Evolutionary conservation across 1,140 invertebrate species (phyloP), one percentile per base, ranked within the genome.

Genomic region (Druon quercuslanigerum): DNA sequence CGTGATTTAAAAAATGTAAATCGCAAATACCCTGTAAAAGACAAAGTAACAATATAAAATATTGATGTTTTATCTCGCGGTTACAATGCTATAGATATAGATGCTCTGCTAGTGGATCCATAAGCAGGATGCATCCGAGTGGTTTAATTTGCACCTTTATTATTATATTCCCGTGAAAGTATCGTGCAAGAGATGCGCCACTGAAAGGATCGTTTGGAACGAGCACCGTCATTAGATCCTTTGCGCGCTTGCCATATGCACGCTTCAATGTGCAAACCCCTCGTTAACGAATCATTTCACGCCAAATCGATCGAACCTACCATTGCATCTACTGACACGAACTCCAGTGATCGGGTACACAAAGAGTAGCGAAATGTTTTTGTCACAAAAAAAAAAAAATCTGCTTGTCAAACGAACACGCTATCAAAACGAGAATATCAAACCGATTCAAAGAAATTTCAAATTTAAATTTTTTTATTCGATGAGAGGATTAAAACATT

Each of bases 211-310:
- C 60, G 60, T 66, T 66, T 66, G 60, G 25, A 66, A 66, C 20
- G 60, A 66, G 25, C 25, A 66, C 60, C 60, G 60, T 66, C 60
- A 66, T 66, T 66, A 66, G 60, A 66, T 66, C 60, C 60, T 66
- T 66, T 66, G 60, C 60, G 60, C 60, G 60, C 60, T 66, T 66
- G 60, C 60, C 60, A 66, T 66, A 66, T 66, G 60, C 60, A 66
- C 60, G 60, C 60, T 66, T 66, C 60, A 66, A 66, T 66, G 60
- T 66, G 33, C 60, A 66, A 66, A 66, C 60, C 60, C 60, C 60
- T 66, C 60, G 60, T 66, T 66, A 66, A 66, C 60, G 60, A 66
- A 66, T 66, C 60, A 66, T 66, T 66, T 66, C 60, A 66, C 60
- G 60, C 60, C 60, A 66, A 66, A 66, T 66, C 60, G 60, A 66